Conservation (phyloP, 2,113 vertebrate species). For the Octodon degus region DNA sequence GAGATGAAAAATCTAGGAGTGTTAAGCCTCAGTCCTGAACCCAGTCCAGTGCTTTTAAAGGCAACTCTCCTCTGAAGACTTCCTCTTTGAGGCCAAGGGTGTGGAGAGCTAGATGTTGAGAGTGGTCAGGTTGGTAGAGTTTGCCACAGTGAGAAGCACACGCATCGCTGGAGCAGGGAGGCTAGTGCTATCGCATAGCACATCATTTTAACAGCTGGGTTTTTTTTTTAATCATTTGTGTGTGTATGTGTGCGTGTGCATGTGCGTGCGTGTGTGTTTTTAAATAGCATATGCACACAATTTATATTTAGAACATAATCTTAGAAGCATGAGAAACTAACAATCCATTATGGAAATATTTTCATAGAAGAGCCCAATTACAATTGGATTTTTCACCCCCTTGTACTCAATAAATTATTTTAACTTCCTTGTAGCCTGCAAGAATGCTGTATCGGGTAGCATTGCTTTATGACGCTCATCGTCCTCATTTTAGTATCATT, state of each 20-base stretch:
- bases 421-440: constrained; percentile 90
- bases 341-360: constrained; percentile 63
- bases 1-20: constrained; percentile 52
- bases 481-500: constrained; percentile 97
- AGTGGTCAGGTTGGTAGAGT: background rate
- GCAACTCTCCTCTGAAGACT: constrained; percentile 26
- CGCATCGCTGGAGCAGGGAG: background rate
- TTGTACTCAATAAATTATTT: constrained; percentile 75
- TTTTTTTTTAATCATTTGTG: constrained; percentile 6
- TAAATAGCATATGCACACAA: constrained; percentile 55
- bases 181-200: background rate
- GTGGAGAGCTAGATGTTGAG: background rate
- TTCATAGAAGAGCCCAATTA: constrained; percentile 70
- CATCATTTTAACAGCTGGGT: constrained; percentile 48
- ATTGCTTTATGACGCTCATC: constrained; percentile 98
- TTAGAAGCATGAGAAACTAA: constrained; percentile 68
- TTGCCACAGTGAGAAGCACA: constrained; percentile 44
- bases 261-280: background rate
- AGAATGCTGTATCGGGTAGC: constrained; percentile 96
- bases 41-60: constrained; percentile 51
- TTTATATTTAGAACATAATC: constrained; percentile 62
- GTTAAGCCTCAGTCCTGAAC: constrained; percentile 60
- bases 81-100: background rate
- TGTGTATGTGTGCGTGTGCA: background rate
- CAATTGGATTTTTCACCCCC: constrained; percentile 64